Evolutionary conservation across 2,113 vertebrate species (phyloP), one percentile per base, ranked within the genome.

Genomic region (Misgurnus anguillicaudatus): DNA sequence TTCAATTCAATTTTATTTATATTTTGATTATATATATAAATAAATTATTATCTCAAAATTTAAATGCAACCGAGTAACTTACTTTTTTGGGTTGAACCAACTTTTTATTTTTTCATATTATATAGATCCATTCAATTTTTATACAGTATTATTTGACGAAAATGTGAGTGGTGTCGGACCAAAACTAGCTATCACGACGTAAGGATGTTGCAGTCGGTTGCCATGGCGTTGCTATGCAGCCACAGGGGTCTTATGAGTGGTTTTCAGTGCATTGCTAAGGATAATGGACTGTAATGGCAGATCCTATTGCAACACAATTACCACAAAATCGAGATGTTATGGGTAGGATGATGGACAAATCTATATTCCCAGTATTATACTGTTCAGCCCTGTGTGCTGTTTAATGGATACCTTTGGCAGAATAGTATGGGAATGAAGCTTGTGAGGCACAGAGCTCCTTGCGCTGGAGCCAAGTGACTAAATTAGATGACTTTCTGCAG

Each of bases 271-370:
- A n/a, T 19, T 57, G 53, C n/a, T 16, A 51, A 51, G 16, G 11
- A 41, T 0, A 38, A 71, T 10, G 19, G 36, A 70, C 24, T 38
- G 53, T 48, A 4, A 51, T 36, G 16, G 21, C 16, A 62, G 57
- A 61, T 74, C 57, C 8, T 31, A 74, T 24, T 3, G 8, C 39
- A 17, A 38, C 36, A 41, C 57, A 79, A 70, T 62, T 47, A 48
- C 31, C 24, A 11, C 42, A 47, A 62, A 71, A 71, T 41, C 55
- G 39, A 61, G 55, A 62, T 62, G 16, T 71, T 63, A 79, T 13
- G 58, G 41, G 11, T n/a, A 53, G 66, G 67, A 67, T 62, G 77
- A 79, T 71, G 77, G 67, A 79, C 24, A 63, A 70, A 79, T 79
- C 77, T 63, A 79, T 71, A 79, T 63, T 79, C 77, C 36, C 51